Evolutionary conservation across 2,797 vertebrate species (phyloP).

Genomic region (Melanogrammus aeglefinus): DNA sequence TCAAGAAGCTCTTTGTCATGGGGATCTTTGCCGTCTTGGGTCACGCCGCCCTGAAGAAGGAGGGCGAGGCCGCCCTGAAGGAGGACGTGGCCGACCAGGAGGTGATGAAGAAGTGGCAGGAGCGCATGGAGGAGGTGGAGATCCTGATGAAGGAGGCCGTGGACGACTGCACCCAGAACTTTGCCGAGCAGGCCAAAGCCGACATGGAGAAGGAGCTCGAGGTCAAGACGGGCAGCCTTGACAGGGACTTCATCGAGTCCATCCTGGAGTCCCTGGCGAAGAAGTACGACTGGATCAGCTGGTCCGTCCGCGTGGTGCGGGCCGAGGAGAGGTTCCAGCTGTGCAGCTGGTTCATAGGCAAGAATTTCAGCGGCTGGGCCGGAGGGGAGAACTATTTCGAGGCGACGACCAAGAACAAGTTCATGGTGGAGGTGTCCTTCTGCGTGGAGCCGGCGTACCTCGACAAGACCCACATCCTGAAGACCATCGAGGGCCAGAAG

Average conservation of each 20-base stretch:
- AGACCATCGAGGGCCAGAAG: slow-evolving; percentile 70
- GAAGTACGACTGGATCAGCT: slow-evolving; percentile 80
- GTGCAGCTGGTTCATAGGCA: slow-evolving; percentile 79
- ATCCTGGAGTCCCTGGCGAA: slow-evolving; percentile 66
- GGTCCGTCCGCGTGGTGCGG: slow-evolving; percentile 73
- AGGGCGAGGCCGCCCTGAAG: slow-evolving; percentile 72
- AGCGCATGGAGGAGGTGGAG: slow-evolving; percentile 74
- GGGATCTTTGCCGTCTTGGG: slow-evolving; percentile 79
- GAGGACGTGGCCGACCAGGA: slow-evolving; percentile 64
- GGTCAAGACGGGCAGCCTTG: slow-evolving; percentile 50
- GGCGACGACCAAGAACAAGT: slow-evolving; percentile 67
- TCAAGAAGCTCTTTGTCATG: slow-evolving; percentile 78
- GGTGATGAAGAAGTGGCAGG: slow-evolving; percentile 76
- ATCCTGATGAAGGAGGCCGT: slow-evolving; percentile 77
- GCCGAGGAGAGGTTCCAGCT: slow-evolving; percentile 69
- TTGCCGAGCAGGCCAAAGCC: slow-evolving; percentile 70
- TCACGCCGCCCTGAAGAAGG: slow-evolving; percentile 71
- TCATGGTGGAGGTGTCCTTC: slow-evolving; percentile 76
- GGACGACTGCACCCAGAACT: slow-evolving; percentile 75
- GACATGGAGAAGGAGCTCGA: slow-evolving; percentile 66
- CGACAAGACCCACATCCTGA: slow-evolving; percentile 66
- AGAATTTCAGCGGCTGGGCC: slow-evolving; percentile 69
- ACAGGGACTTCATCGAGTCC: slow-evolving; percentile 57
- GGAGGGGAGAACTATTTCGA: slow-evolving; percentile 73
- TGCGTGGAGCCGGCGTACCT: slow-evolving; percentile 67